Conservation (phyloP, 2,113 vertebrate genomes). For the Chaetops frenatus region DNA sequence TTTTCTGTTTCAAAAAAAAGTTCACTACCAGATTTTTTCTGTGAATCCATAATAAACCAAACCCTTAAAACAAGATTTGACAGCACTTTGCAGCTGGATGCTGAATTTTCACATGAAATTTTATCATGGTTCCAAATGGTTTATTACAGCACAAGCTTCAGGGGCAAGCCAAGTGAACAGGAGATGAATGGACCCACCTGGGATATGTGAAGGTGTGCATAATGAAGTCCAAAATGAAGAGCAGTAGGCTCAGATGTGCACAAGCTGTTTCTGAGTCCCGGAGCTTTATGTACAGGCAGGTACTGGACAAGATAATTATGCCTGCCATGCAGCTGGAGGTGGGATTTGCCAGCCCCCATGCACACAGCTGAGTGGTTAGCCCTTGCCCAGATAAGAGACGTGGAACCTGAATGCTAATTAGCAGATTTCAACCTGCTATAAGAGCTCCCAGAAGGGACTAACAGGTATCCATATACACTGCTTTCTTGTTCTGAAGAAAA, state of each 20-base stretch:
- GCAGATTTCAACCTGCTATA: not conserved
- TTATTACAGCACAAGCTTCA: not conserved
- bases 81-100: not conserved
- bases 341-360: not conserved
- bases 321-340: not conserved
- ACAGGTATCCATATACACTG: fast-evolving
- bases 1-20: not conserved
- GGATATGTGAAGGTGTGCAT: fast-evolving
- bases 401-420: not conserved
- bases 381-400: not conserved
- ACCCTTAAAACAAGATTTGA: not conserved
- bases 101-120: not conserved
- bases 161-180: not conserved
- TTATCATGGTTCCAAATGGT: not conserved
- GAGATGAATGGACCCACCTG: not conserved
- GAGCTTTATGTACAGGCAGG: not conserved
- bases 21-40: not conserved
- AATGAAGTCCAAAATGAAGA: not conserved
- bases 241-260: not conserved
- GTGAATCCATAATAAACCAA: not conserved
- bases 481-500: not conserved
- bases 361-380: not conserved
- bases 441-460: not conserved
- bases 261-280: not conserved
- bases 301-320: not conserved